phyloP scores from a whole-genome alignment of 23 tunicate genomes.

The Styela plicata region DNA sequence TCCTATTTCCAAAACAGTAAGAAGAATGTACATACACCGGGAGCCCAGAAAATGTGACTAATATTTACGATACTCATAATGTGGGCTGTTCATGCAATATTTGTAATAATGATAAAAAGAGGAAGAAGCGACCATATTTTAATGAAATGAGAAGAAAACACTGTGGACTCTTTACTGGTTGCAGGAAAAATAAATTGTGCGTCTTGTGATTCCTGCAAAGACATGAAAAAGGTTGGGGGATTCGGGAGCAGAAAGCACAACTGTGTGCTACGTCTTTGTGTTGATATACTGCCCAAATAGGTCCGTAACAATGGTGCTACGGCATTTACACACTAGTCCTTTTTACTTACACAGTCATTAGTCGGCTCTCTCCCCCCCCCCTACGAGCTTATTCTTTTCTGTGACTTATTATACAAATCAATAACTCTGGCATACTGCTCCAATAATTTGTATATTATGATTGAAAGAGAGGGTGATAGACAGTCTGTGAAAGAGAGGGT shows the following conservation, averaged over 20 bases:
- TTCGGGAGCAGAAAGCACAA: conserved; percentile 92
- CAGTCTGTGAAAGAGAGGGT: no score
- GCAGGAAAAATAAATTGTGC: conserved; percentile 63
- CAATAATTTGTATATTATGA: no score
- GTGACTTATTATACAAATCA: no score
- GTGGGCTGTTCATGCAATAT: no score
- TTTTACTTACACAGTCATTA: not conserved
- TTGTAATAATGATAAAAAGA: no score
- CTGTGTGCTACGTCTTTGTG: conserved; percentile 45
- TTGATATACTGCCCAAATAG: not conserved
- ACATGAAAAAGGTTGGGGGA: conserved; percentile 89
- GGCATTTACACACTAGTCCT: not conserved
- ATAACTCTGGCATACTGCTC: no score
- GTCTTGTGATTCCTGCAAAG: conserved; percentile 71
- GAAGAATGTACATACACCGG: not conserved
- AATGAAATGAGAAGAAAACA: conserved; percentile 59
- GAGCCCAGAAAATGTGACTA: not conserved
- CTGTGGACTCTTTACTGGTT: conserved; percentile 74
- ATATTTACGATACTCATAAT: no score
- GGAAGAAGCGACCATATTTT: no score
- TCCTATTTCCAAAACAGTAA: not conserved
- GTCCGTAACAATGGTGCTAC: not conserved
- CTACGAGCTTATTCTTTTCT: no score
- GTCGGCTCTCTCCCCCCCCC: not conserved
- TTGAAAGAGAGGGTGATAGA: no score